Base-by-base conservation (phyloP, 2,797 vertebrate genomes). In the Macroramphosus scolopax region DNA sequence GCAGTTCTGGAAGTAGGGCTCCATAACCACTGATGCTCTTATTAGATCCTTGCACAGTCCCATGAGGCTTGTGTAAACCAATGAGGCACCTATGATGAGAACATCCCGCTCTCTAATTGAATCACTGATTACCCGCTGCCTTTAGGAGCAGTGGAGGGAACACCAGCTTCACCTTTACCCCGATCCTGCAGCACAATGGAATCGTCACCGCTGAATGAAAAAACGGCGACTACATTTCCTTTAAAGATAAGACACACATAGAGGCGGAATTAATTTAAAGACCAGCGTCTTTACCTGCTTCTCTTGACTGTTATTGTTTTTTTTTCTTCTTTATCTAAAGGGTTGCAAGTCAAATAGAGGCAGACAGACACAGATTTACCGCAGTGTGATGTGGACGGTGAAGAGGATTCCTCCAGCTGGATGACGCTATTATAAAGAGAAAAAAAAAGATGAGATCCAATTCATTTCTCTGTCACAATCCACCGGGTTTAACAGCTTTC, bases 31-130 rank as follows among this genome's bases (percentile, higher is more conserved):
- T 18, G 24, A 30, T 14, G 8, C 8, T 32, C 9, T 42, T 22
- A 69, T 69, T 54, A 36, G 29, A 74, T 54, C 43, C 8, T 5
- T 32, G 15, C 12, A 22, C 12, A 33, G 6, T 40, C 43, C 30
- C 20, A 16, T 25, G 29, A 18, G 28, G n/a, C n/a, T n/a, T n/a
- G n/a, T n/a, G n/a, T n/a, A n/a, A n/a, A n/a, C n/a, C n/a, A 15
- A 7, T 16, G 11, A 45, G 32, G n/a, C 15, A 16, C 51, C 6
- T 30, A 1, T 34, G 6, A 26, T 10, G 8, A 26, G 8, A 6
- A 26, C 2, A 26, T 6, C 2, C 8, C 25, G 2, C 25, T 3
- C 8, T 7, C 25, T 3, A 6, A 9, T 22, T 22, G 3, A 6
- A 22, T 3, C 20, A 22, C 20, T 3, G 20, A 22, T 22, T 22